Evolutionary conservation across 53 echinoderm and acorn worm genomes (phyloP).

Genomic region (Temnopleurus reevesii): DNA sequence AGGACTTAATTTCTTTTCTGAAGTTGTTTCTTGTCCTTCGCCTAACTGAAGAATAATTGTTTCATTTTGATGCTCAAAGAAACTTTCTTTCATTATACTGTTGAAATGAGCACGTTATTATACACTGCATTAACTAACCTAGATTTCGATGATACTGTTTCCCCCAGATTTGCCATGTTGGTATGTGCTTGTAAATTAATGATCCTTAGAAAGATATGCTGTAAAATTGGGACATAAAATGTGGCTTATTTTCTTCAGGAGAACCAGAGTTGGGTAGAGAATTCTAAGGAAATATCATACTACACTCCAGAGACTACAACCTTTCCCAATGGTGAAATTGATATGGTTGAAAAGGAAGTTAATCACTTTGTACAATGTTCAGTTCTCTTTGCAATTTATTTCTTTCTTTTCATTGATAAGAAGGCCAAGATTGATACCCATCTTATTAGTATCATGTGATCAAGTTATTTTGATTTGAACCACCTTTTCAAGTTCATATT

Average conservation of each 20-base stretch:
- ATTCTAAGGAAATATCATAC: neutral
- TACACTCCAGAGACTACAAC: neutral
- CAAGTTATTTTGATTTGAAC: neutral
- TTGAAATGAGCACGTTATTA: too few relatives aligned
- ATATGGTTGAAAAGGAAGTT: neutral
- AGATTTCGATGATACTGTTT: too few relatives aligned
- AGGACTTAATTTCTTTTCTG: too few relatives aligned
- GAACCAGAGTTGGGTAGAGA: neutral
- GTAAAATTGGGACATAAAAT: neutral
- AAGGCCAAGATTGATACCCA: neutral
- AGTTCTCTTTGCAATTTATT: neutral
- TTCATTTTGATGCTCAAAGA: too few relatives aligned
- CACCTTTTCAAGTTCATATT: too few relatives aligned
- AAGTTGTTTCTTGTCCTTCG: too few relatives aligned
- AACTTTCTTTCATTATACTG: too few relatives aligned
- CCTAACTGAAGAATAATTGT: too few relatives aligned
- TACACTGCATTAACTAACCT: too few relatives aligned
- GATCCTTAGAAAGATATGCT: neutral
- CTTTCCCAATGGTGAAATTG: neutral
- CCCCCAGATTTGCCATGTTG: too few relatives aligned
- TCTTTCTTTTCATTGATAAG: neutral
- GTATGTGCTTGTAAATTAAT: neutral
- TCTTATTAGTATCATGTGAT: neutral
- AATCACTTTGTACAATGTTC: neutral
- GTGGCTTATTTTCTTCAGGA: neutral